A percentile compares a stretch with the other conserved stretches of the same genome.
Evolutionary conservation across 64 coral and sea anemone species (phyloP).

Genomic region (Catalaphyllia jardinei): DNA sequence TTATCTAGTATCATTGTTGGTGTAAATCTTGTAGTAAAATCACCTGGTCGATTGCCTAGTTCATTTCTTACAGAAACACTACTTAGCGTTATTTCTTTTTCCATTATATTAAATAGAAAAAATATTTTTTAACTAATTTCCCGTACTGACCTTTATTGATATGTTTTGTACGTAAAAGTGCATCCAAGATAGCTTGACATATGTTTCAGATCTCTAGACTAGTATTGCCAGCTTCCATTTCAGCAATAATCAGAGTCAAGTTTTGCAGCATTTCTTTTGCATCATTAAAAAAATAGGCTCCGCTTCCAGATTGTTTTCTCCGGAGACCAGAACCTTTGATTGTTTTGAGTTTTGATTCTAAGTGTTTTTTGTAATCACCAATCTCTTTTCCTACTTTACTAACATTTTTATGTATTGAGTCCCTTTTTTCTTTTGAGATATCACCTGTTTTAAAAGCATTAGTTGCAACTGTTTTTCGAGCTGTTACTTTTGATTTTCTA

Average conservation of each 20-base stretch:
- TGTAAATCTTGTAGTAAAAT: too few relatives aligned
- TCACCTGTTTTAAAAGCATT: too few relatives aligned
- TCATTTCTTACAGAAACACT: too few relatives aligned
- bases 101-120: background rate
- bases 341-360: background rate
- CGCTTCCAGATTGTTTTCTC: too few relatives aligned
- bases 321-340: background rate
- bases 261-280: background rate
- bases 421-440: too few relatives aligned
- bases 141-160: background rate
- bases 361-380: background rate
- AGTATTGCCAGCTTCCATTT: background rate
- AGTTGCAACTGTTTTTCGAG: too few relatives aligned
- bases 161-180: background rate
- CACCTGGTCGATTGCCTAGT: too few relatives aligned
- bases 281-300: background rate
- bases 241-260: background rate
- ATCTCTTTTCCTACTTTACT: background rate
- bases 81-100: too few relatives aligned
- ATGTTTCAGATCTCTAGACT: background rate
- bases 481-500: too few relatives aligned
- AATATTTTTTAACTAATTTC: background rate
- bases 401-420: too few relatives aligned
- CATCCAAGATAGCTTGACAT: background rate
- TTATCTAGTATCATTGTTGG: too few relatives aligned